phyloP scores from a whole-genome alignment of 2,797 vertebrate genomes.

The Galago senegalensis region DNA sequence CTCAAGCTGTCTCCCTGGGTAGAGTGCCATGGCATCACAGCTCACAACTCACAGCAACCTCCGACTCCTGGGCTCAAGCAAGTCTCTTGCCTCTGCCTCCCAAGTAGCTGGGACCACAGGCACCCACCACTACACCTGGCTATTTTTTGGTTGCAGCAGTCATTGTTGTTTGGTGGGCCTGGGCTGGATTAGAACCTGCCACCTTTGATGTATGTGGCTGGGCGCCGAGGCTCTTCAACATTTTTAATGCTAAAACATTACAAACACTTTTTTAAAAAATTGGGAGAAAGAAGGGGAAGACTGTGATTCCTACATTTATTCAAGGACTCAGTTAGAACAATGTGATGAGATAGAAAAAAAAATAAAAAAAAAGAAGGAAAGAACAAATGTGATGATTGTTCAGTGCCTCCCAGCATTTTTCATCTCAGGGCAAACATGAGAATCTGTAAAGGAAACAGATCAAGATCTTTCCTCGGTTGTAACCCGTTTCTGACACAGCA shows the following conservation, averaged over 20 bases:
- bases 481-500: background rate
- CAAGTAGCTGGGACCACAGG: too few species aligned
- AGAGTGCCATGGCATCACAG: too few species aligned
- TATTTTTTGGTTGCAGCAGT: too few species aligned
- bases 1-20: too few species aligned
- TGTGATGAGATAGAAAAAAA: background rate
- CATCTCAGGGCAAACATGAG: background rate
- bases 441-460: background rate
- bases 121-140: too few species aligned
- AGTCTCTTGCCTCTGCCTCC: too few species aligned
- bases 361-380: background rate
- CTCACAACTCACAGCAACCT: too few species aligned
- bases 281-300: background rate
- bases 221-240: too few species aligned
- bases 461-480: background rate
- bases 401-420: background rate
- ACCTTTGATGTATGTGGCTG: too few species aligned
- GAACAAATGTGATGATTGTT: background rate
- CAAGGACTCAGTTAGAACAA: background rate
- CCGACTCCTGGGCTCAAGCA: too few species aligned
- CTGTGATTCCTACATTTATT: background rate
- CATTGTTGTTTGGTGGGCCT: too few species aligned
- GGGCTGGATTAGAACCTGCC: too few species aligned
- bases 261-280: slow-evolving; percentile 12
- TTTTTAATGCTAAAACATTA: slow-evolving; percentile 19